Base-by-base conservation (phyloP, 2,797 vertebrate species). In the Champsocephalus gunnari region DNA sequence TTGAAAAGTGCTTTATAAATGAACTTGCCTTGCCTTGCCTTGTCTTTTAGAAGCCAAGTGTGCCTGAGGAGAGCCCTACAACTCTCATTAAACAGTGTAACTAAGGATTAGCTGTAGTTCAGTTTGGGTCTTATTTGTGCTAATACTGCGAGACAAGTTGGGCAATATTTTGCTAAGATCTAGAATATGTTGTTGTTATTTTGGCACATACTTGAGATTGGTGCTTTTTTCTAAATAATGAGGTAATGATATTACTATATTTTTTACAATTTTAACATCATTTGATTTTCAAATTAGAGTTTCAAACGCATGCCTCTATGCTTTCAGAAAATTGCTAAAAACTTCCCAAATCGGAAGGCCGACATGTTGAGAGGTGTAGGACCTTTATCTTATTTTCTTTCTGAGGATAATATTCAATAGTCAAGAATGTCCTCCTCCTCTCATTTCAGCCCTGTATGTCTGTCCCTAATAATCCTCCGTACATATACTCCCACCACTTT, bases 31-130 rank as follows among this genome's bases (percentile, higher is more conserved):
- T 21, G 21, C 21, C 21, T 21, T 21, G 21, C 21, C 21, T 21
- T 19, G 19, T 1, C 67, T 75, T 84, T 79, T 78, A 28, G 73
- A 82, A 81, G 70, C 77, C 68, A 77, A 70, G 69, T 81, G 63
- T 66, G 59, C 67, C 80, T 41, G 34, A 83, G 73, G 73, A 82
- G 53, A 80, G n/a, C 45, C 56, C 43, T 38, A 12, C 59, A 38
- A 51, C 72, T 66, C 53, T 82, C 50, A 67, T 79, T 81, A 53
- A 81, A 73, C 60, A 60, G 24, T 12, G 63, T 81, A 75, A 75
- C 80, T 64, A 73, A 65, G 61, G 34, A 70, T 66, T 14, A 78
- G 44, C 63, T 79, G 53, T 74, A 50, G 8, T 60, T 56, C 14
- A 9, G 47, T 71, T 59, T 55, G 54, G 43, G 9, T 47, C 19